Evolutionary conservation across 2,888 invertebrate species (phyloP), one percentile per base, ranked within the genome.

Genomic region (Xanthia icteritia): DNA sequence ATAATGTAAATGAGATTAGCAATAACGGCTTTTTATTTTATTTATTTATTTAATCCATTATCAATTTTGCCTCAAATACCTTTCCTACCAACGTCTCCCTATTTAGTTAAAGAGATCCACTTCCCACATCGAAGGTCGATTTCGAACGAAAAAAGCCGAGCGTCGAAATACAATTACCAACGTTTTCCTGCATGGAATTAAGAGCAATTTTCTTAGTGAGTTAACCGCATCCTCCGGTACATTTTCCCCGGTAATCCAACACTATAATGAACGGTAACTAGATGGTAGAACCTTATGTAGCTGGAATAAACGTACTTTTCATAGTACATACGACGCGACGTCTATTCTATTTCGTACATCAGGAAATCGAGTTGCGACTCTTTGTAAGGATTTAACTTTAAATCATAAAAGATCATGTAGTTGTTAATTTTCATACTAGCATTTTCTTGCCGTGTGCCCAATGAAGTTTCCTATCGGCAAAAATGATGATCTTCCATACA

Each of bases 171-270:
- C 77, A 77, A 80, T 81, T 76, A 85, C 73, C 67, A 17, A n/a
- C 66, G 48, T 51, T 72, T 77, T 56, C 60, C 76, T 31, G 69
- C 64, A 74, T 45, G 42, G 61, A 86, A 87, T 88, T 82, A 86
- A 78, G 81, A 80, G 83, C 79, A 85, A 88, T 88, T 88, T 88
- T 85, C 89, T 82, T 58, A 77, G 80, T 79, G 78, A 89, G 85
- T 89, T 88, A 79, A 85, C 89, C 81, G 76, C 78, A 76, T 73
- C 65, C 51, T 9, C 60, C 23, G 56, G 63, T 58, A 73, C 78
- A 9, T 64, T 89, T 81, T 64, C 79, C 39, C 13, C 23, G 2
- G 73, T 72, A 87, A 89, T 69, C 74, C 60, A 84, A 89, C 78
- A 86, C 89, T 82, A 65, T 84, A 84, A 84, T 87, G 77, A 86